Evolutionary conservation across 2,888 invertebrate species (phyloP).

Genomic region (Drosophila cognata): DNA sequence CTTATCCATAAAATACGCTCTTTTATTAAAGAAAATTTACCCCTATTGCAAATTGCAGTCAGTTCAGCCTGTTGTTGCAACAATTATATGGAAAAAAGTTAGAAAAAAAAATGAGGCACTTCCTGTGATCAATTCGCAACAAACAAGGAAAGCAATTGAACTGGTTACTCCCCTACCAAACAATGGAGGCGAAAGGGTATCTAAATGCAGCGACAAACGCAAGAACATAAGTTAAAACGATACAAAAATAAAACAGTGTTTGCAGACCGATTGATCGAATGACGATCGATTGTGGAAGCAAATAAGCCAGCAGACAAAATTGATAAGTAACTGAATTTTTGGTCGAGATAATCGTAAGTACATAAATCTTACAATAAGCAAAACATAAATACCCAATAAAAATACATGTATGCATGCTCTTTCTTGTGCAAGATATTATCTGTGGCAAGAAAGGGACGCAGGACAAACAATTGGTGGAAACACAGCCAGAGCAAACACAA

Average conservation of each 20-base stretch:
- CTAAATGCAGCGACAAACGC: conserved; percentile 26
- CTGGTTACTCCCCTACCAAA: conserved; percentile 1
- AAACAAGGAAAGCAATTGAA: conserved; percentile 58
- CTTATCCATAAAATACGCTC: not conserved
- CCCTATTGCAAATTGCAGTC: conserved; percentile 12
- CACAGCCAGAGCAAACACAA: conserved; percentile 40
- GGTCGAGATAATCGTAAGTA: conserved; percentile 33
- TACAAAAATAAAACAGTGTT: conserved; percentile 19
- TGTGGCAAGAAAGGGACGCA: conserved; percentile 41
- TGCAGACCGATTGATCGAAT: conserved; percentile 31
- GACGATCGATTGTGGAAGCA: conserved; percentile 59
- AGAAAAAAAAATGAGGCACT: conserved; percentile 32
- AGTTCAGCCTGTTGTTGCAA: conserved; percentile 23
- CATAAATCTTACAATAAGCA: conserved; percentile 34
- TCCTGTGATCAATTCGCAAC: conserved; percentile 54
- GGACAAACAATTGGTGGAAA: conserved; percentile 47
- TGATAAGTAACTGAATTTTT: conserved; percentile 51
- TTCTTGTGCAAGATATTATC: conserved; percentile 49
- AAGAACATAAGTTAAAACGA: not conserved
- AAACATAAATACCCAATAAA: conserved; percentile 13
- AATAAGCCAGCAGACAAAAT: conserved; percentile 41
- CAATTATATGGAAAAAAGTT: conserved; percentile 52
- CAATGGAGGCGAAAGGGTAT: conserved; percentile 41
- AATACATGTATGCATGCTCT: conserved; percentile 6
- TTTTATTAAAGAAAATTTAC: conserved; percentile 19